Evolutionary conservation across 2,797 vertebrate species (phyloP).

Genomic region (Lagorchestes hirsutus): DNA sequence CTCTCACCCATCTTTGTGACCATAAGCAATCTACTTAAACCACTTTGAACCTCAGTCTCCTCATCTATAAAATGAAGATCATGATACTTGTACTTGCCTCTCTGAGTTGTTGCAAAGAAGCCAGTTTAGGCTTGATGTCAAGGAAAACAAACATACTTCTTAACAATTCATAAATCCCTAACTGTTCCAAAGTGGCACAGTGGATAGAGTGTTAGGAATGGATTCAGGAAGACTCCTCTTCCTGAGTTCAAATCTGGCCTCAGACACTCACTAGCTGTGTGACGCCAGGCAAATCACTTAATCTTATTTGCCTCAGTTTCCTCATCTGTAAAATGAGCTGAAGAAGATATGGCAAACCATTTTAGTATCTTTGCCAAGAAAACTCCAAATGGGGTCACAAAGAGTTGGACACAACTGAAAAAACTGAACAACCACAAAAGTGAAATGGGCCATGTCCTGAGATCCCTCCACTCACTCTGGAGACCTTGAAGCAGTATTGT

Average conservation of each 20-base stretch:
- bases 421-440: too few species aligned
- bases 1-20: neutral
- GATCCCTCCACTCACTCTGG: neutral
- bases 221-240: neutral
- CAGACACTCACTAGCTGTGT: neutral
- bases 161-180: neutral
- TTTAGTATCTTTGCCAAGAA: neutral
- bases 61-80: neutral
- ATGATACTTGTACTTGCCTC: neutral
- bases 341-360: neutral
- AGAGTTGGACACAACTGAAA: neutral
- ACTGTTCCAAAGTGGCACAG: neutral
- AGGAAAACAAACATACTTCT: neutral
- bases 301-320: neutral
- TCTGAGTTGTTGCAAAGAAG: neutral
- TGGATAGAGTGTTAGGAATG: neutral
- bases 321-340: neutral
- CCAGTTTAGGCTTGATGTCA: neutral
- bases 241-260: too few species aligned
- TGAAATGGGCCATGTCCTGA: neutral
- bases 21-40: neutral
- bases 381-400: neutral
- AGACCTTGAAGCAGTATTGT: neutral
- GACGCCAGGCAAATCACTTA: neutral
- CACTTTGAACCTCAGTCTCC: neutral